Base-by-base conservation (phyloP, 2,797 vertebrate species). In the Pipistrellus pipistrellus region DNA sequence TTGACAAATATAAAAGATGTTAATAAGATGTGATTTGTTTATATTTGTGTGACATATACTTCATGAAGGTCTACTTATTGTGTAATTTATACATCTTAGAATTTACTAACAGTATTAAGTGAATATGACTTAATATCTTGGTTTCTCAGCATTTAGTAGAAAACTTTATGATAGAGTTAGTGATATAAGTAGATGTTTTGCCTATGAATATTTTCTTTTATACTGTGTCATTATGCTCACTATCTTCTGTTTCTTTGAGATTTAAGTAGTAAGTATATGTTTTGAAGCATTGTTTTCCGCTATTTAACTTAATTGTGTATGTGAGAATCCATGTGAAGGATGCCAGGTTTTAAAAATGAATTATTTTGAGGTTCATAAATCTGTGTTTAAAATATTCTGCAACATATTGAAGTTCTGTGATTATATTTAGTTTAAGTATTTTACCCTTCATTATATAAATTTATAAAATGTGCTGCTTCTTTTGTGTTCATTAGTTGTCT, bases 401-500 rank as follows among this genome's bases (percentile, higher is more conserved):
- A 64, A 4, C 2, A 25, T 80, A 46, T 69, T 76, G 27, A 87
- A 78, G 12, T 92, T 91, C 32, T 91, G 2, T 88, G 41, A 30
- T 90, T 84, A 57, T 46, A 62, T 73, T 92, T 30, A 64, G 18
- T 41, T 64, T 81, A 75, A 93, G 12, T 85, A 30, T 35, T 91
- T 87, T 62, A 27, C 4, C 6, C 38, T 94, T 76, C 18, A 23
- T 85, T 93, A 41, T 93, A 38, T 94, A 66, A 38, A 76, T 76
- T 93, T 93, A 27, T 35, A 88, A 92, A 86, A 62, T 69, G 0
- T 87, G 13, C 48, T 94, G 14, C 38, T 89, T 18, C 68, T 94
- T 97, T 97, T 88, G 18, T 98, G 44, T 98, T 97, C 48, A 80
- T 97, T 97, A 99, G 99, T 97, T 99, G 93, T 98, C 97, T 90